These are phyloP conservation scores for Trichonephila inaurata DNA, from an alignment of 1,140 invertebrate genomes.

Conservation along the genomic window DNA sequence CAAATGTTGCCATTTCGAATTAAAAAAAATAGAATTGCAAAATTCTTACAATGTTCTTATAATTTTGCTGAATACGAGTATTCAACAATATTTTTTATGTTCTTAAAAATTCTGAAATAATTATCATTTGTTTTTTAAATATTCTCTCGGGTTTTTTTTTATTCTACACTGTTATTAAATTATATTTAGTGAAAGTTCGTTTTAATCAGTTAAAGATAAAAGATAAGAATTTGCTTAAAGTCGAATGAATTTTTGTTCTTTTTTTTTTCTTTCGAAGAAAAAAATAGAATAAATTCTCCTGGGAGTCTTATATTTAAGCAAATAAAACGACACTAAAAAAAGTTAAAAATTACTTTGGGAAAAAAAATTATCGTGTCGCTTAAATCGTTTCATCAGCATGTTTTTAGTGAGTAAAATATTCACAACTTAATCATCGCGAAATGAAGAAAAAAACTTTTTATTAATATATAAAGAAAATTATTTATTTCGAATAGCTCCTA, in stretches of 20 bases:
- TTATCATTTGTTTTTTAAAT: neutral
- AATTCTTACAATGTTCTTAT: too few species aligned
- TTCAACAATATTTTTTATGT: neutral
- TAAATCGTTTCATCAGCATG: neutral
- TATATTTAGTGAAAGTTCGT: neutral
- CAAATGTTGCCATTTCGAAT: too few species aligned
- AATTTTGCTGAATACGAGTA: too few species aligned
- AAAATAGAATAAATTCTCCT: neutral
- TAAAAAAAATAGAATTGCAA: too few species aligned
- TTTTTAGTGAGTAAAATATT: neutral
- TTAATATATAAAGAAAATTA: slow-evolving; percentile 10
- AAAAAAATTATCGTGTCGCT: neutral
- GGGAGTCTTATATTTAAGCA: neutral
- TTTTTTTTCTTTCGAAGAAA: neutral
- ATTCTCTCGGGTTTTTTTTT: neutral
- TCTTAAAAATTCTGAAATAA: neutral
- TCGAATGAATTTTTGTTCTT: neutral
- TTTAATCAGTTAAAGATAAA: neutral
- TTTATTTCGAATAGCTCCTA: neutral
- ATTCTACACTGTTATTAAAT: neutral
- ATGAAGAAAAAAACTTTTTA: neutral
- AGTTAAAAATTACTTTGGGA: neutral
- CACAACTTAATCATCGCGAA: neutral
- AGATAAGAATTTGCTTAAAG: neutral
- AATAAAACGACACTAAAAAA: neutral